These are phyloP conservation scores for Thermophis baileyi DNA, from an alignment of 2,113 vertebrate species.

Conservation along the genomic window DNA sequence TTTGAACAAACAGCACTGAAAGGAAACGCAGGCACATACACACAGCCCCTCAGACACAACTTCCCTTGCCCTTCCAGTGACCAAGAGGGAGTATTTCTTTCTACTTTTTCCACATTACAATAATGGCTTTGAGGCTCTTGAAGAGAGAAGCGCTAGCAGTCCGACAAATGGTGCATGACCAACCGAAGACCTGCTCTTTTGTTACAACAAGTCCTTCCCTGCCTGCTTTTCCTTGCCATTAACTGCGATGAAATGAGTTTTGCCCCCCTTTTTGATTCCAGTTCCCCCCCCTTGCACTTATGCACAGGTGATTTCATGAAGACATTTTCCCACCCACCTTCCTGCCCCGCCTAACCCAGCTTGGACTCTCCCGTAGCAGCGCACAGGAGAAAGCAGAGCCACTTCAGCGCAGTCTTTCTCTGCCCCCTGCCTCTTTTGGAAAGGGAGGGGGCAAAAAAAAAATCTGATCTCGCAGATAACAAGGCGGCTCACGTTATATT, in stretches of 20 bases:
- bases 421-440: slow-evolving; percentile 18
- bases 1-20: slow-evolving; percentile 49
- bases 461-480: slow-evolving; percentile 74
- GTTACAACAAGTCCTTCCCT: slow-evolving; percentile 76
- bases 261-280: slow-evolving; percentile 71
- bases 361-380: slow-evolving; percentile 65
- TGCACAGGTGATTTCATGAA: slow-evolving; percentile 74
- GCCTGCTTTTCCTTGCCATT: slow-evolving; percentile 82
- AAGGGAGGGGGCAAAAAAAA: slow-evolving; percentile 7
- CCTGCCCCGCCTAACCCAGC: slow-evolving; percentile 70
- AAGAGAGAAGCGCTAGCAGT: slow-evolving; percentile 67
- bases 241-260: slow-evolving; percentile 83
- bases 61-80: slow-evolving; percentile 84
- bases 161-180: slow-evolving; percentile 80
- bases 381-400: slow-evolving; percentile 67
- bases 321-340: slow-evolving; percentile 33
- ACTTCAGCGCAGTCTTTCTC: slow-evolving; percentile 52
- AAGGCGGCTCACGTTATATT: slow-evolving; percentile 60
- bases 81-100: slow-evolving; percentile 80
- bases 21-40: slow-evolving; percentile 18
- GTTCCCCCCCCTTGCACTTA: slow-evolving; percentile 72
- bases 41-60: background rate
- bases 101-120: slow-evolving; percentile 75
- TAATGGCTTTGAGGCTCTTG: slow-evolving; percentile 76
- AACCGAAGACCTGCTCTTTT: slow-evolving; percentile 68